phyloP scores from a whole-genome alignment of 35 echinoderm and acorn worm genomes.

The Lytechinus pictus region DNA sequence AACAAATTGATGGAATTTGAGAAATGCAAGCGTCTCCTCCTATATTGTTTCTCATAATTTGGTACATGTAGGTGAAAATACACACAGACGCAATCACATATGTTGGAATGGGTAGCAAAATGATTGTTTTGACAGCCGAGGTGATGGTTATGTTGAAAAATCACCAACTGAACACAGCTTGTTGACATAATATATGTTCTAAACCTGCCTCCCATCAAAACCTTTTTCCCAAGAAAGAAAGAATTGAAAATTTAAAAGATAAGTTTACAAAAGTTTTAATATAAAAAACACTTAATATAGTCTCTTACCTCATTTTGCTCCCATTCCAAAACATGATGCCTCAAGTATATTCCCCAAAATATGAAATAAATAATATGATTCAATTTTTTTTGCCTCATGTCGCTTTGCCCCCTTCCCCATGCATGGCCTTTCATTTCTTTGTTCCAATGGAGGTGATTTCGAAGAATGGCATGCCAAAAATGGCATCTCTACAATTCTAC shows the following conservation, averaged over 20 bases:
- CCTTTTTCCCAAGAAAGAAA: no score
- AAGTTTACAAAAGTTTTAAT: no score
- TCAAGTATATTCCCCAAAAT: no score
- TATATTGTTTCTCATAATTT: not conserved
- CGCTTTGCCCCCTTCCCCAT: not conserved
- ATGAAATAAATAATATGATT: no score
- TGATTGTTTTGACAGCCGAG: not conserved
- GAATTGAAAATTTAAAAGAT: no score
- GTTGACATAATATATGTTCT: no score
- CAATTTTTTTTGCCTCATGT: not conserved
- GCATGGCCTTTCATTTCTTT: not conserved
- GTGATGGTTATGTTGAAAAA: not conserved
- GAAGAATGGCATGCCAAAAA: not conserved
- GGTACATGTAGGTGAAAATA: not conserved
- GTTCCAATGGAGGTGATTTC: not conserved
- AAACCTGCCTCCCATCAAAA: no score
- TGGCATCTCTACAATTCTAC: not conserved
- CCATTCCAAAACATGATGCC: not conserved
- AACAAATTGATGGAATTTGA: conserved; percentile 5
- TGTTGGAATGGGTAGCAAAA: not conserved
- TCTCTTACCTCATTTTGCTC: no score
- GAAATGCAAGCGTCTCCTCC: not conserved
- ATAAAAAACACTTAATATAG: no score
- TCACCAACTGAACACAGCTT: not conserved
- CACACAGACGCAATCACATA: not conserved